phyloP scores from a whole-genome alignment of 2,888 invertebrate genomes.

The Apoderus coryli region DNA sequence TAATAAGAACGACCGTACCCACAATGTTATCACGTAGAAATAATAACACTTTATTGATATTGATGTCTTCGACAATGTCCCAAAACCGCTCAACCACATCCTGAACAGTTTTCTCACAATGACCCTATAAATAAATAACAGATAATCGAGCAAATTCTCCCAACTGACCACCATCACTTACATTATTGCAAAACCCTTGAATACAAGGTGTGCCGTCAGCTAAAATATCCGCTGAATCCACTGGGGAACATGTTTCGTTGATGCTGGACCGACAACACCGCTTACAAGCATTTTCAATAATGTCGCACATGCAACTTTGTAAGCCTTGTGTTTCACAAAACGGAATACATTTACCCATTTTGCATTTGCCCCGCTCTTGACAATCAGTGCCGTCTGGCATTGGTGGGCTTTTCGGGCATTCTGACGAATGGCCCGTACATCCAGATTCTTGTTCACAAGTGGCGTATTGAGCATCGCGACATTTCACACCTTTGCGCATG shows the following conservation, averaged over 20 bases:
- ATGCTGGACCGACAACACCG: conserved; percentile 84
- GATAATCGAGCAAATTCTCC: no score
- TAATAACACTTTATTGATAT: conserved; percentile 80
- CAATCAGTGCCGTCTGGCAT: conserved; percentile 79
- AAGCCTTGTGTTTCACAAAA: conserved; percentile 88
- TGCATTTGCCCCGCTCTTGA: conserved; percentile 82
- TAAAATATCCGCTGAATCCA: conserved; percentile 75
- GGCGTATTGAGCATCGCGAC: conserved; percentile 79
- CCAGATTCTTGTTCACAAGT: conserved; percentile 87
- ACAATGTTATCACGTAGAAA: conserved; percentile 89
- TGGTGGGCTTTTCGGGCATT: conserved; percentile 75
- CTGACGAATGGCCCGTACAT: conserved; percentile 68
- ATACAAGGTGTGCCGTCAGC: conserved; percentile 93
- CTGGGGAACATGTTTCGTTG: conserved; percentile 84
- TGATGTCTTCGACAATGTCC: conserved; percentile 94
- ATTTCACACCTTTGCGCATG: conserved; percentile 69
- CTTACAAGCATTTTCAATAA: conserved; percentile 82
- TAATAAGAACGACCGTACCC: conserved; percentile 79
- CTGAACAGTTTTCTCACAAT: conserved; percentile 87
- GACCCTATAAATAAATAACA: conserved; percentile 48
- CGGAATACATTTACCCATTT: conserved; percentile 81
- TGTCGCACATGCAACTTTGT: conserved; percentile 94
- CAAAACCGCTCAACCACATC: conserved; percentile 93
- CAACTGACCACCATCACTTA: no score
- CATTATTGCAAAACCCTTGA: conserved; percentile 92